Evolutionary conservation across 2,797 vertebrate species (phyloP), one percentile per base, ranked within the genome.

Genomic region (Chrysocyon brachyurus): DNA sequence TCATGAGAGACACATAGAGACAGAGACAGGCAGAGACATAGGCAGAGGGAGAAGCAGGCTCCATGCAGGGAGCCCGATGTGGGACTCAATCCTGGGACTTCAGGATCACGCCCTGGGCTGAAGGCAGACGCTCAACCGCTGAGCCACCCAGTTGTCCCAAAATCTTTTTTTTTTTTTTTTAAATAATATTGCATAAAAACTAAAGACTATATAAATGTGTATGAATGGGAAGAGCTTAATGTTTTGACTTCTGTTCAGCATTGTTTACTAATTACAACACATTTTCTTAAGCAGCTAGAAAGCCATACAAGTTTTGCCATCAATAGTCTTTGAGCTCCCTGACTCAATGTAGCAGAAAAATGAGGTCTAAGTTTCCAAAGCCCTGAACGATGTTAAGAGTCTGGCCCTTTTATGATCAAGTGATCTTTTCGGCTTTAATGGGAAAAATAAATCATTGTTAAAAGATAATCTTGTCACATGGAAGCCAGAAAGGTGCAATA

Each of bases 381-480:
- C 97, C 96, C 96, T 97, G 96, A 98, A 98, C 21, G 73, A 96
- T 98, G 94, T 98, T 98, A 97, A 98, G 95, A 98, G 75, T 97
- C 90, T 97, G 73, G 94, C 64, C 81, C 28, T 96, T 95, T 98
- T 93, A 97, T 97, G 97, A 98, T 98, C 98, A 98, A 98, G 97
- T 97, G 98, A 98, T 98, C 94, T 98, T 98, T 98, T 98, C 88
- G 73, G 96, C 82, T 97, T 98, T 98, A 98, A 98, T 98, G 97
- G 98, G 97, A 98, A 99, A 98, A 98, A 99, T 98, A 99, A 98
- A 98, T 98, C 98, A 98, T 28, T 98, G 97, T 98, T 98, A 98
- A 99, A 98, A 98, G 97, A 98, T 98, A 98, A 98, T 98, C 97
- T 98, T 96, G 96, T 98, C 98, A 98, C 93, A 97, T 66, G 92